phyloP scores from a whole-genome alignment of 1,140 invertebrate species.

The Drosophila sp. region DNA sequence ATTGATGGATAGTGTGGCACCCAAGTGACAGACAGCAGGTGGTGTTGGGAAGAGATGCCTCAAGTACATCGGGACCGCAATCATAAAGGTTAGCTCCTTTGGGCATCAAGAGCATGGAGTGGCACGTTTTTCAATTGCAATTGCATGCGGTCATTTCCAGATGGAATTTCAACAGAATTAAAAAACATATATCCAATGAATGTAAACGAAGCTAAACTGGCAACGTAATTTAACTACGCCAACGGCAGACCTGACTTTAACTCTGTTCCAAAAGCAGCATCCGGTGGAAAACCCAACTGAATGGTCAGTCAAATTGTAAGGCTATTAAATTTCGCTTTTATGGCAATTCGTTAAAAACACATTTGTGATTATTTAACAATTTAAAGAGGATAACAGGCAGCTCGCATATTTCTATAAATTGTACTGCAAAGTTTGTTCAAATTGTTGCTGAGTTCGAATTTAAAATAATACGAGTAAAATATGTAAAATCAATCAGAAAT shows the following conservation, averaged over 20 bases:
- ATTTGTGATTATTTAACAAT: neutral
- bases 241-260: neutral
- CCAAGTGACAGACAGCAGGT: neutral
- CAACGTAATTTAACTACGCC: neutral
- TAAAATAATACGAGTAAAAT: too few species aligned
- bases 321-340: neutral
- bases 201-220: conserved; percentile 1
- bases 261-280: neutral
- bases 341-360: neutral
- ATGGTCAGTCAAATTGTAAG: neutral
- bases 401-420: neutral
- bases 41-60: neutral
- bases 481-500: too few species aligned
- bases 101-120: neutral
- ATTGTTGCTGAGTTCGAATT: neutral
- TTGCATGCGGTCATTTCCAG: neutral
- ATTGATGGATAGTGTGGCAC: conserved; percentile 8
- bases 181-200: neutral
- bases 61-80: neutral
- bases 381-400: neutral
- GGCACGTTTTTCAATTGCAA: conserved; percentile 15
- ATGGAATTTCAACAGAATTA: conserved; percentile 4
- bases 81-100: neutral
- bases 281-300: neutral
- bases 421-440: neutral